These are phyloP conservation scores for Paraescarpia echinospica DNA, from an alignment of 1,140 invertebrate species.

Conservation along the genomic window DNA sequence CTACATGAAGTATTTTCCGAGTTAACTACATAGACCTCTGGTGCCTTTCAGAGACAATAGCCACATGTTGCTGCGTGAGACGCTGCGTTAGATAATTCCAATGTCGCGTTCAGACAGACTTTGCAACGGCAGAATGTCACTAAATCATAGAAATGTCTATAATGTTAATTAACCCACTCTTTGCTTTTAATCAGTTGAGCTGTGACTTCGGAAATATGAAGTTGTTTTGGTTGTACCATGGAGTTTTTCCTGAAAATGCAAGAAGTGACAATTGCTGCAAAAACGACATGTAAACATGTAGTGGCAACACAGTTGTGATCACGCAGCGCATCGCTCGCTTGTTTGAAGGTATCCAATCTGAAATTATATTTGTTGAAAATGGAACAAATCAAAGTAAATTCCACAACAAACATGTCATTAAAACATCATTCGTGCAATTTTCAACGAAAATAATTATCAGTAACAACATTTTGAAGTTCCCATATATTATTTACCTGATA, in stretches of 20 bases:
- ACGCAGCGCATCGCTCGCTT: not conserved
- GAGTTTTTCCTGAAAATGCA: not conserved
- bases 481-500: not conserved
- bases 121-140: not conserved
- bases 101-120: not conserved
- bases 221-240: not conserved
- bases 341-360: not conserved
- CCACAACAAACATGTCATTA: not conserved
- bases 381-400: not conserved
- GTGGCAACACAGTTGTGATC: not conserved
- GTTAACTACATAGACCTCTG: not conserved
- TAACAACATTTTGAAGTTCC: not conserved
- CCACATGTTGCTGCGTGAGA: not conserved
- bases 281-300: no score
- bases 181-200: not conserved
- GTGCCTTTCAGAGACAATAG: not conserved
- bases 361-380: not conserved
- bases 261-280: not conserved
- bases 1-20: no score
- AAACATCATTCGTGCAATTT: not conserved
- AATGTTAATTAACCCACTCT: not conserved
- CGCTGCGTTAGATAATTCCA: not conserved
- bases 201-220: not conserved
- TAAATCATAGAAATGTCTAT: not conserved
- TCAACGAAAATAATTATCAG: not conserved